Evolutionary conservation across 2,113 vertebrate genomes (phyloP).

Genomic region (Hippolais icterina): DNA sequence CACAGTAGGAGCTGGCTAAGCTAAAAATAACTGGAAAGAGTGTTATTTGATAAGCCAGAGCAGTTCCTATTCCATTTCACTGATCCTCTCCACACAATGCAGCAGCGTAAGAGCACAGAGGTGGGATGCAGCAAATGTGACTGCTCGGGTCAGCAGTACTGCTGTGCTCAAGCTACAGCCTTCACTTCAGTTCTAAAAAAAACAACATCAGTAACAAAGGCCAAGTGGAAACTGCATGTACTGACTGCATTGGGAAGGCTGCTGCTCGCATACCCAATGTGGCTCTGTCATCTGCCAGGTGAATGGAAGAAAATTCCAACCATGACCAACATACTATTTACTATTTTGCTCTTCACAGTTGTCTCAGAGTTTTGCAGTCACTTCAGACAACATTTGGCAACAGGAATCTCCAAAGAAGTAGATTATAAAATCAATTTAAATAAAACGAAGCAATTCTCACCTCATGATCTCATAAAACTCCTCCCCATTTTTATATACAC

Average conservation of each 20-base stretch:
- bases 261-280: background rate
- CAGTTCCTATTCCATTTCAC: background rate
- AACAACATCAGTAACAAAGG: background rate
- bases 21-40: background rate
- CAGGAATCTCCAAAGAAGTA: background rate
- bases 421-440: background rate
- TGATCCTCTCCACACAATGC: background rate
- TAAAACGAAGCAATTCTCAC: background rate
- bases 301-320: background rate
- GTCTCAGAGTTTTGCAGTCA: background rate
- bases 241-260: background rate
- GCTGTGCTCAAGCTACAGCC: background rate
- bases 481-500: background rate
- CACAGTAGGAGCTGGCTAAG: background rate
- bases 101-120: background rate
- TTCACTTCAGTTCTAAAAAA: background rate
- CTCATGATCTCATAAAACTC: background rate
- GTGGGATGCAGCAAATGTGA: background rate
- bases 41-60: background rate
- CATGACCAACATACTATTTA: background rate
- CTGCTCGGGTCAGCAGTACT: conserved; percentile 1
- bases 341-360: background rate
- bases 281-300: background rate
- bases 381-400: background rate
- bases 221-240: background rate